Evolutionary conservation across 2,113 vertebrate species (phyloP), one percentile per base, ranked within the genome.

Genomic region (Crotophaga sulcirostris): DNA sequence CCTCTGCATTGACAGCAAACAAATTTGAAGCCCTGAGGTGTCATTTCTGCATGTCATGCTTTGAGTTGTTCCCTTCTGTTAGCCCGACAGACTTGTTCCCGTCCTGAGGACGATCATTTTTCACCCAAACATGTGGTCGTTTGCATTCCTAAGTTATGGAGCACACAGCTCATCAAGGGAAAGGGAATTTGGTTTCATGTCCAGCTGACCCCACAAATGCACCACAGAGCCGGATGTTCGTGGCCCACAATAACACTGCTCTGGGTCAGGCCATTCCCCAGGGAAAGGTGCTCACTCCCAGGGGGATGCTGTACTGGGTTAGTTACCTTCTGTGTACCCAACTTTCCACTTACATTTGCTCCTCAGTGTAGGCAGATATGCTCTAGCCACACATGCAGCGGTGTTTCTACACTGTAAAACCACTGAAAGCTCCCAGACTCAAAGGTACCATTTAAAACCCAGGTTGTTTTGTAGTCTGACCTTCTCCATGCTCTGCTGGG

Each of bases 1-100:
- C 76, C 86, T 94, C 76, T 81, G 60, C 83, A 80, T 63, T 91
- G 91, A 95, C 10, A 12, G 66, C 74, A 73, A 95, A 91, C 94
- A 95, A 95, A 95, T 94, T 72, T 82, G 93, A 94, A 95, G 91
- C 69, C 68, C 93, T 66, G 81, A 96, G 81, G 66, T 91, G 87
- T 89, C 49, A 89, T 97, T 95, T 92, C 69, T 95, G 64, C 44
- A 54, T 0, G 1, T 91, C 83, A 56, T 75, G 80, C 79, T 93
- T 92, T 38, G 79, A 94, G 68, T 77, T 77, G 44, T 51, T 93
- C 79, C 60, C 63, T 77, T 89, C 33, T 86, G 81, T 84, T 52
- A 70, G 64, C 18, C 10, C 56, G 80, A 47, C 4, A 89, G 89
- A 87, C 86, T 73, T 81, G 52, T 64, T 92, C 34, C 47, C 51